These are phyloP conservation scores for Beroe forskalii DNA, from an alignment of 37 sponge, comb jelly and placozoan species.

Conservation along the genomic window DNA sequence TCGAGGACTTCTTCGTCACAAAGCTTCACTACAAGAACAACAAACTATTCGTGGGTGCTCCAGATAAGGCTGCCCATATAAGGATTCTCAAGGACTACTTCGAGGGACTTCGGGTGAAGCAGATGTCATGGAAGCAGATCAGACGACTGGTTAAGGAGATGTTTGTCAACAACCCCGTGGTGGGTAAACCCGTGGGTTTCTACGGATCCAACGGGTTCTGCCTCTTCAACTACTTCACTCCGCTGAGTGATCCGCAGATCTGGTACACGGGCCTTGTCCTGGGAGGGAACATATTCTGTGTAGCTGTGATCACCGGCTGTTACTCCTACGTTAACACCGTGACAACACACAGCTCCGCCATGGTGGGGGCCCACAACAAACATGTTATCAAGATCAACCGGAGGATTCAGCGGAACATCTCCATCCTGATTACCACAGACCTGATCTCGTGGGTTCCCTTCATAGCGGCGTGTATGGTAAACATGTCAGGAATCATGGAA, in stretches of 20 bases:
- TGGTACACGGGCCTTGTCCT: not conserved
- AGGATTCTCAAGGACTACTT: not conserved
- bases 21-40: not conserved
- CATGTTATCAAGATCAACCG: not conserved
- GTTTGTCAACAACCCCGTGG: not conserved
- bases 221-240: slow-evolving; percentile 14
- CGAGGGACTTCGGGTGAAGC: not conserved
- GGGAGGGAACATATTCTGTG: not conserved
- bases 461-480: not conserved
- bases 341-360: not conserved
- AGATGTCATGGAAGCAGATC: not conserved
- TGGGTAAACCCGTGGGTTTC: not conserved
- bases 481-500: not conserved
- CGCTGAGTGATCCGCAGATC: not conserved
- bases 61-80: not conserved
- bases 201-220: slow-evolving; percentile 40
- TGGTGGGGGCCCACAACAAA: not conserved
- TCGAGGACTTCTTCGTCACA: slow-evolving; percentile 4
- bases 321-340: not conserved
- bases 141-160: not conserved
- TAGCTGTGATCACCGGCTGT: not conserved
- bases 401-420: slow-evolving; percentile 15
- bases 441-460: slow-evolving; percentile 2
- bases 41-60: not conserved
- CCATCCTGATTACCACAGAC: slow-evolving; percentile 9